Percentiles rank a stretch among this genome's conserved stretches.
phyloP scores from a whole-genome alignment of 2,113 vertebrate species.

The Carassius gibelio region DNA sequence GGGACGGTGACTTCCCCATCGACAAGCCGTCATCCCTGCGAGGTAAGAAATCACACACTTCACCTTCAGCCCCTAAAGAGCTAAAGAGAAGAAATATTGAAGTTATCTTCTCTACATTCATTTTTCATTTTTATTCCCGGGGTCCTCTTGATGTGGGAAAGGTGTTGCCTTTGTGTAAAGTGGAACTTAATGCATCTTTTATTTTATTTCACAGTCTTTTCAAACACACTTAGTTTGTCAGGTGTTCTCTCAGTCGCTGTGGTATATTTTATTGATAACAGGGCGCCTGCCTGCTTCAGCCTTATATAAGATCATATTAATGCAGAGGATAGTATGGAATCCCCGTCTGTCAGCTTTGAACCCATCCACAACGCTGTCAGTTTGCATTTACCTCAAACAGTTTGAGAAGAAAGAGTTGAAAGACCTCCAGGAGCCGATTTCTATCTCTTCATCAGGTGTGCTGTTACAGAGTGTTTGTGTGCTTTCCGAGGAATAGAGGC shows the following conservation, averaged over 20 bases:
- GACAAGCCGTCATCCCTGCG: constrained; percentile 84
- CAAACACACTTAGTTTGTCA: neutral
- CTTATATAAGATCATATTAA: constrained; percentile 7
- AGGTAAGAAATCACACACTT: constrained; percentile 70
- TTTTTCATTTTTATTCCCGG: constrained; percentile 21
- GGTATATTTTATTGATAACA: constrained; percentile 45
- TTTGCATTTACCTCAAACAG: neutral
- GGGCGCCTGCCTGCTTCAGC: constrained; percentile 35
- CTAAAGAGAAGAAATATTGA: neutral
- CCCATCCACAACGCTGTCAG: neutral
- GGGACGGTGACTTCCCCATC: constrained; percentile 89
- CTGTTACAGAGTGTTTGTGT: constrained; percentile 1
- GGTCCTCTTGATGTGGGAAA: constrained; percentile 6
- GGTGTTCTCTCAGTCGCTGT: neutral
- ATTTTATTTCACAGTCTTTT: constrained; percentile 20
- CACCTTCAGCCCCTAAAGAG: neutral
- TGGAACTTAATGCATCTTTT: constrained; percentile 33
- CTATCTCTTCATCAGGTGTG: constrained; percentile 35
- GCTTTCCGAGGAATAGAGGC: neutral
- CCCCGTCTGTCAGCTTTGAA: constrained; percentile 3
- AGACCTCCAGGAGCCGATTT: neutral
- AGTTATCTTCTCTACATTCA: constrained; percentile 21
- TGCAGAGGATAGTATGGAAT: neutral
- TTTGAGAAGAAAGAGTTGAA: neutral
- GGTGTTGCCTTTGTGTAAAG: constrained; percentile 4